These are phyloP conservation scores for Hirtodrosophila confusa DNA, from an alignment of 2,888 invertebrate genomes.

Conservation along the genomic window DNA sequence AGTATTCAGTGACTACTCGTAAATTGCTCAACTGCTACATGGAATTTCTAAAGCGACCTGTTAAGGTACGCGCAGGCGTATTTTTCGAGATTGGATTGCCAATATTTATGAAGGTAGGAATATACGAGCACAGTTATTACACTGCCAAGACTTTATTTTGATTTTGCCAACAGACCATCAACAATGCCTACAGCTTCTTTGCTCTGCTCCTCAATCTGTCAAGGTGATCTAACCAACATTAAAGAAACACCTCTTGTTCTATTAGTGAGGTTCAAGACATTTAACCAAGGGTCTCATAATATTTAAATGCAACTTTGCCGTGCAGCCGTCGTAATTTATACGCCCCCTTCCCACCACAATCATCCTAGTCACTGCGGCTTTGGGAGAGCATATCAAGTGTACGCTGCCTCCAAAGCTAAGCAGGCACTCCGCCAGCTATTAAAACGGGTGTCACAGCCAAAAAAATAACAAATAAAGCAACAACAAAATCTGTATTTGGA, in stretches of 20 bases:
- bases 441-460: constrained; percentile 60
- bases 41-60: constrained; percentile 76
- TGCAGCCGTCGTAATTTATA: constrained; percentile 4
- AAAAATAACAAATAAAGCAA: constrained; percentile 25
- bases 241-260: too few relatives aligned
- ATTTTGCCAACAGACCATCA: constrained; percentile 58
- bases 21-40: constrained; percentile 72
- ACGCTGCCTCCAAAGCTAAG: constrained; percentile 22
- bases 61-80: constrained; percentile 66
- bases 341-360: constrained; percentile 21
- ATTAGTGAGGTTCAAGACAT: too few relatives aligned
- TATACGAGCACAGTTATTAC: too few relatives aligned
- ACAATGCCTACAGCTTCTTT: constrained; percentile 80
- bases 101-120: constrained; percentile 76
- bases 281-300: neutral
- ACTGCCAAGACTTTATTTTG: constrained; percentile 2
- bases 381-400: constrained; percentile 1
- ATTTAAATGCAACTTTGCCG: neutral
- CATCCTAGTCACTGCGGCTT: constrained; percentile 14
- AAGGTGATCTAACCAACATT: constrained; percentile 32
- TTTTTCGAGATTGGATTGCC: constrained; percentile 79
- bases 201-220: constrained; percentile 78
- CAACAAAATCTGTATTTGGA: constrained; percentile 27
- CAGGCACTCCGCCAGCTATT: constrained; percentile 57
- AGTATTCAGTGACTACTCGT: constrained; percentile 59